phyloP scores from a whole-genome alignment of 2,888 invertebrate genomes.

The Rhagonycha lutea region DNA sequence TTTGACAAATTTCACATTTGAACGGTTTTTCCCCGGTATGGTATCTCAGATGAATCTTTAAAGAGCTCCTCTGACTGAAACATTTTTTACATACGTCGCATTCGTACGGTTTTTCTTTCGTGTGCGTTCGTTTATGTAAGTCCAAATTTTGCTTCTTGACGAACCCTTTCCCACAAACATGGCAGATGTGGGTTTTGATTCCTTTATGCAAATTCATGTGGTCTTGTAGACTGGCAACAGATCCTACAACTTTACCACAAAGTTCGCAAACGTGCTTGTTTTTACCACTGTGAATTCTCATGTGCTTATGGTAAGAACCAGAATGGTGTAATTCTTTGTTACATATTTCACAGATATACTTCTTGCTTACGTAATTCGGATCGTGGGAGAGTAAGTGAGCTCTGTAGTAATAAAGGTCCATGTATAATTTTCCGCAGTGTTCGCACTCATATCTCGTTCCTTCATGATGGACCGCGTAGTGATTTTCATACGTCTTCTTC shows the following conservation, averaged over 20 bases:
- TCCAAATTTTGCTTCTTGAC: slow-evolving; percentile 52
- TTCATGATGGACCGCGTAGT: slow-evolving; percentile 27
- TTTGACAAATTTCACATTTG: not conserved
- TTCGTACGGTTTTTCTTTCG: slow-evolving; percentile 58
- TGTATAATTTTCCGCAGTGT: slow-evolving; percentile 53
- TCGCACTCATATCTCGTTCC: slow-evolving; percentile 41
- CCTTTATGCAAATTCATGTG: slow-evolving; percentile 51
- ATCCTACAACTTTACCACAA: slow-evolving; percentile 59
- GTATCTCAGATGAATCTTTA: not conserved
- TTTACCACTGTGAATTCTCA: slow-evolving; percentile 23
- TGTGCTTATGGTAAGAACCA: slow-evolving; percentile 18
- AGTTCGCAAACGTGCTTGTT: slow-evolving; percentile 51
- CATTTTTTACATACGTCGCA: slow-evolving; percentile 45
- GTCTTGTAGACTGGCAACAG: slow-evolving; percentile 40
- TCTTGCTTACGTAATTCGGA: slow-evolving; percentile 19
- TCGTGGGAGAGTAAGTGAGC: slow-evolving; percentile 30
- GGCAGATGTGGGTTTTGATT: slow-evolving; percentile 43
- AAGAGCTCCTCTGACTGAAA: not conserved
- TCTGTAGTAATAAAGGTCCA: slow-evolving; percentile 41
- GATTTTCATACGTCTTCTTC: slow-evolving; percentile 30
- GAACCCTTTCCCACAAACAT: slow-evolving; percentile 56
- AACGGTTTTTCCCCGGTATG: not conserved
- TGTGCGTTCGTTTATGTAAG: slow-evolving; percentile 59
- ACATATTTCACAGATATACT: slow-evolving; percentile 26
- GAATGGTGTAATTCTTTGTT: slow-evolving; percentile 11